A percentile compares a stretch with the other conserved stretches of the same genome.
phyloP scores from a whole-genome alignment of 1,140 invertebrate species.

The Ruditapes philippinarum region DNA sequence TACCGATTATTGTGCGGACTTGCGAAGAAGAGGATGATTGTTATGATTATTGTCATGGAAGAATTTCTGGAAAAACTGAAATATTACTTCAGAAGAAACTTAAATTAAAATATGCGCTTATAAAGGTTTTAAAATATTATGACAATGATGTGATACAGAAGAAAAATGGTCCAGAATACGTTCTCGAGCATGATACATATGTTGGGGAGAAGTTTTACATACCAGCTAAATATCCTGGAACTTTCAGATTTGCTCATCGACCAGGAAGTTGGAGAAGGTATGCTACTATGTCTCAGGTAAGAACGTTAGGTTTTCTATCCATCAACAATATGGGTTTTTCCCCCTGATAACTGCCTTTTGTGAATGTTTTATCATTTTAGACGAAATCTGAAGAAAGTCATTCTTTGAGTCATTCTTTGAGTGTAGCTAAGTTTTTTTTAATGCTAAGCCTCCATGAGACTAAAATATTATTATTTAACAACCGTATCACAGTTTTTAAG shows the following conservation, averaged over 20 bases:
- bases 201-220: neutral
- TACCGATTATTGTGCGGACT: neutral
- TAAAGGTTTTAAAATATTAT: neutral
- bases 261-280: neutral
- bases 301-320: too few species aligned
- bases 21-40: neutral
- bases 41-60: neutral
- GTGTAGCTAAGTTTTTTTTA: too few species aligned
- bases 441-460: too few species aligned
- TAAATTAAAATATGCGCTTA: neutral
- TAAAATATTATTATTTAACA: too few species aligned
- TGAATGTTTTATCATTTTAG: too few species aligned
- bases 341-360: too few species aligned
- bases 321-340: too few species aligned
- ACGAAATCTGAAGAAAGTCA: too few species aligned
- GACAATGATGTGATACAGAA: neutral
- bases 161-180: neutral
- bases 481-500: too few species aligned
- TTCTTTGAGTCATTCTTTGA: too few species aligned
- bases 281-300: neutral
- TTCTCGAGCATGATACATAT: neutral
- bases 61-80: neutral
- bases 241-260: neutral
- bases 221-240: neutral
- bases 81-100: neutral